phyloP scores from a whole-genome alignment of 2,888 invertebrate species.

The Stramonita haemastoma region DNA sequence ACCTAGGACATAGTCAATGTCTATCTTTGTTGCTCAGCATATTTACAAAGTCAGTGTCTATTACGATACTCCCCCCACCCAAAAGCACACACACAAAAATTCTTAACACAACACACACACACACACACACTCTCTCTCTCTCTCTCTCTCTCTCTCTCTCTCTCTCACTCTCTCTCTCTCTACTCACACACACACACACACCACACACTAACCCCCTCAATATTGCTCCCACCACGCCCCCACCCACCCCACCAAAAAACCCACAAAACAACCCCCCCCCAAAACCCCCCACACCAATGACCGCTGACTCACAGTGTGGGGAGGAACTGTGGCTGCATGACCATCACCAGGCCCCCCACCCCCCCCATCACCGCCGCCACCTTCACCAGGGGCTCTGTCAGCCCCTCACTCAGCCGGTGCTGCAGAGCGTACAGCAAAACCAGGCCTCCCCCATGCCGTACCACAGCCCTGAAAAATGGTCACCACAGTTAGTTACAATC shows the following conservation, averaged over 20 bases:
- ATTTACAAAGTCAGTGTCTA: too few relatives aligned
- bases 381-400: conserved; percentile 45
- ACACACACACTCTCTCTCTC: too few relatives aligned
- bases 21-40: too few relatives aligned
- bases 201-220: background rate
- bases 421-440: conserved; percentile 45
- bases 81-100: too few relatives aligned
- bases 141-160: too few relatives aligned
- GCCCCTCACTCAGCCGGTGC: conserved; percentile 53
- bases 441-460: conserved; percentile 62
- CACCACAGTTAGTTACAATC: conserved; percentile 44
- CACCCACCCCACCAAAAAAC: background rate
- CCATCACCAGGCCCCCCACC: conserved; percentile 58
- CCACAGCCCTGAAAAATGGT: conserved; percentile 60
- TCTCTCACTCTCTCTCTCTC: too few relatives aligned
- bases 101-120: too few relatives aligned
- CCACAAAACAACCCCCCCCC: background rate
- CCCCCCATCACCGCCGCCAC: conserved; percentile 48
- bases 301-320: conserved; percentile 60
- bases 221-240: background rate
- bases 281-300: background rate
- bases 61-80: too few relatives aligned
- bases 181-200: background rate
- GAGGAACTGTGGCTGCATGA: conserved; percentile 60
- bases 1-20: too few relatives aligned